Conservation (phyloP, 2,888 invertebrate species). For the Steromphala cineraria region DNA sequence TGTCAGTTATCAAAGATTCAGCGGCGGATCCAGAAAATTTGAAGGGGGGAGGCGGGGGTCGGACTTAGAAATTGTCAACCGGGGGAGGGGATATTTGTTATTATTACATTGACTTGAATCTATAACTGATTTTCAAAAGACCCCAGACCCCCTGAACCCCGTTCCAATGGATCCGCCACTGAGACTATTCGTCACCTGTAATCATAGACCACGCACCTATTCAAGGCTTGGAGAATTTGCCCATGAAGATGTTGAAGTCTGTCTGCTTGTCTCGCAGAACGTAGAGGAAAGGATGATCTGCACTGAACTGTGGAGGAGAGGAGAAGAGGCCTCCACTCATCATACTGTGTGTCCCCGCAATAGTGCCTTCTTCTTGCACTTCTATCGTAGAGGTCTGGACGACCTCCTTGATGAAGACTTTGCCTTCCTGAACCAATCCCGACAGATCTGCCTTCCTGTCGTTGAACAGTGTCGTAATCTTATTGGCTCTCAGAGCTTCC, state of each 20-base stretch:
- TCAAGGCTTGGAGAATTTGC: background rate
- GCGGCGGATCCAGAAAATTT: too few species aligned
- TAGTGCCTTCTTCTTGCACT: background rate
- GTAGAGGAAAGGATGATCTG: background rate
- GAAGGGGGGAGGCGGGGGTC: too few species aligned
- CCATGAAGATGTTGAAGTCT: slow-evolving; percentile 13
- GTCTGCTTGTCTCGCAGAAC: background rate
- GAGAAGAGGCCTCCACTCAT: background rate
- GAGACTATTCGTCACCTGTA: too few species aligned
- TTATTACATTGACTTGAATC: too few species aligned
- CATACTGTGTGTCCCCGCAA: background rate
- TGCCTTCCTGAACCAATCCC: background rate
- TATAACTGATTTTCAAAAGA: too few species aligned
- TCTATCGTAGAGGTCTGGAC: background rate
- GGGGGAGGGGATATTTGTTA: too few species aligned
- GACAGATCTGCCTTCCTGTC: background rate
- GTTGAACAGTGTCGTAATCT: background rate
- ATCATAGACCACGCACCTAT: too few species aligned
- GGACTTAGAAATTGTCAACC: too few species aligned
- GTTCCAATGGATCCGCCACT: too few species aligned
- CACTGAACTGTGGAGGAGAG: background rate
- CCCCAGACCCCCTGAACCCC: too few species aligned
- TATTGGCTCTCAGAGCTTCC: background rate
- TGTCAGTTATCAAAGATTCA: too few species aligned
- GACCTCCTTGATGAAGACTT: background rate